Base-by-base conservation (phyloP, 2,797 vertebrate genomes). In the Vireo griseus region DNA sequence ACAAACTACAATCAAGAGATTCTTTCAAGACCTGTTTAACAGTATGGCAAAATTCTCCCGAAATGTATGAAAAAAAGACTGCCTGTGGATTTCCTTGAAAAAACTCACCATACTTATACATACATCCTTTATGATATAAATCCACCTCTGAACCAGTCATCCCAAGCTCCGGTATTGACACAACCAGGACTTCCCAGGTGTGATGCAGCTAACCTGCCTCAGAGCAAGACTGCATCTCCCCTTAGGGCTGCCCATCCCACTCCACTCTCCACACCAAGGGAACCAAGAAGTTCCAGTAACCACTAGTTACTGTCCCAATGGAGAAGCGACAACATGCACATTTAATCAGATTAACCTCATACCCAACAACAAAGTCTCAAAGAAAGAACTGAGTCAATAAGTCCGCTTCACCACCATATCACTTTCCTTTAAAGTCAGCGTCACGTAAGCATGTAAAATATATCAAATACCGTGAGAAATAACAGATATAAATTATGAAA, bases 401-500 rank as follows among this genome's bases (percentile, higher is more conserved):
- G 18, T 77, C 35, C 39, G 9, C 10, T 13, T 71, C 31, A 51
- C 21, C 31, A 54, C 18, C 28, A 26, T 67, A 62, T 85, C 51
- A 69, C 54, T 62, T 40, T 76, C 28, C 26, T 62, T 83, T 65
- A 54, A 82, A 92, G 71, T 57, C n/a, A 62, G 35, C 8, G 80
- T 72, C 42, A 77, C 33, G 61, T 50, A 93, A 85, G 31, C 50
- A 83, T 6, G 6, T 18, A 80, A 72, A 95, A 83, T 82, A 40
- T 16, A 93, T 66, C 58, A 58, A 89, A 68, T 52, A 66, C 61
- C 10, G 7, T 69, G 61, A 88, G 58, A 86, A 92, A 62, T 65
- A 91, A 77, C 26, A 44, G 40, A 73, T 81, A 47, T 19, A 63
- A 76, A 50, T 83, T 86, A 88, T 57, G 55, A 94, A 92, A 96